Conservation (phyloP, 2,113 vertebrate genomes). For the Periophthalmodon schlosseri region DNA sequence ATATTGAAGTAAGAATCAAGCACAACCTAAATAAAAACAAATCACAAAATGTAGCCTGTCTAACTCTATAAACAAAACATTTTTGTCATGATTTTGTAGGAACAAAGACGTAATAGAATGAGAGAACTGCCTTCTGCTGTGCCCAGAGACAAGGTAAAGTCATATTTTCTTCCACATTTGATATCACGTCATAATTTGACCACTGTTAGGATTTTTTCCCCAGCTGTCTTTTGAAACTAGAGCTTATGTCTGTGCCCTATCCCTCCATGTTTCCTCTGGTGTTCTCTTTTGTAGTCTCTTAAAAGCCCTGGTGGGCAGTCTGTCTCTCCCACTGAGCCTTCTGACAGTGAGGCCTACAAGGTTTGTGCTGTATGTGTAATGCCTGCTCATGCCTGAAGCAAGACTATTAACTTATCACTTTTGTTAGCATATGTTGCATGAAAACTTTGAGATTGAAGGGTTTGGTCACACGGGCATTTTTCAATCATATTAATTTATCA, state of each 20-base stretch:
- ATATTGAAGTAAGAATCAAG: slow-evolving; percentile 87
- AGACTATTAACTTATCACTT: neutral
- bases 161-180: neutral
- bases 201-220: neutral
- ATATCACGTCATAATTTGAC: neutral
- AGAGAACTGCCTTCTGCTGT: slow-evolving; percentile 86
- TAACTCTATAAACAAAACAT: too few relatives aligned
- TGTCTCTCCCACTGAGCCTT: slow-evolving; percentile 84
- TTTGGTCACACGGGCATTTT: neutral
- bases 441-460: neutral
- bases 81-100: slow-evolving; percentile 72
- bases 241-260: slow-evolving; percentile 11
- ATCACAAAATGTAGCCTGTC: too few relatives aligned
- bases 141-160: slow-evolving; percentile 89
- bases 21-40: neutral
- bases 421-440: neutral
- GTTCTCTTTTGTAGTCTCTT: slow-evolving; percentile 82
- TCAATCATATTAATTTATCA: too few relatives aligned
- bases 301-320: slow-evolving; percentile 88
- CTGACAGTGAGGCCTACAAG: slow-evolving; percentile 87
- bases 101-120: slow-evolving; percentile 93
- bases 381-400: slow-evolving; percentile 56
- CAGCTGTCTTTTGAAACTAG: neutral
- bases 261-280: slow-evolving; percentile 40
- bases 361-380: slow-evolving; percentile 80